A percentile compares a stretch with the other conserved stretches of the same genome.
Conservation (phyloP, 2,888 invertebrate genomes). For the Danaus chrysippus region DNA sequence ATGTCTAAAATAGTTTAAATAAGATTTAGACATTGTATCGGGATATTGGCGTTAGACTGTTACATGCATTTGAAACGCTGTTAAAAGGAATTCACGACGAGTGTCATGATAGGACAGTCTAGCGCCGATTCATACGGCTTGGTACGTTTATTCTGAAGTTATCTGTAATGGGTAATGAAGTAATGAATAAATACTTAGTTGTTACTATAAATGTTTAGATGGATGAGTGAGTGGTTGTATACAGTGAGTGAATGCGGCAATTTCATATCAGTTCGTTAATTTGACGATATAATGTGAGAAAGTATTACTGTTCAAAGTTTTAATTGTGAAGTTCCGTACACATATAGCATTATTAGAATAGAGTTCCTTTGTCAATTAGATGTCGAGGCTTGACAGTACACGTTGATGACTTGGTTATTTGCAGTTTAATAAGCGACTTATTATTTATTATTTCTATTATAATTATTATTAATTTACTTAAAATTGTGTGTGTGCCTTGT, state of each 20-base stretch:
- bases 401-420: slow-evolving; percentile 50
- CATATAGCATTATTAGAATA: slow-evolving; percentile 51
- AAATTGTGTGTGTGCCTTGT: slow-evolving; percentile 85
- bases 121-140: slow-evolving; percentile 61
- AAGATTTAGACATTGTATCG: slow-evolving; percentile 64
- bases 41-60: slow-evolving; percentile 70
- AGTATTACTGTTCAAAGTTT: slow-evolving; percentile 33
- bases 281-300: slow-evolving; percentile 38
- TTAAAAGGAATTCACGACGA: background rate
- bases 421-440: slow-evolving; percentile 64
- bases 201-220: slow-evolving; percentile 79
- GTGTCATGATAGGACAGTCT: slow-evolving; percentile 49
- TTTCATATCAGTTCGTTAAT: slow-evolving; percentile 62
- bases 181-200: slow-evolving; percentile 72
- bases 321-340: slow-evolving; percentile 35
- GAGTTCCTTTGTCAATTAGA: slow-evolving; percentile 57
- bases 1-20: slow-evolving; percentile 68
- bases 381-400: slow-evolving; percentile 44
- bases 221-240: slow-evolving; percentile 71
- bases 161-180: slow-evolving; percentile 68
- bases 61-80: slow-evolving; percentile 22
- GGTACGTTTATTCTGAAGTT: slow-evolving; percentile 61
- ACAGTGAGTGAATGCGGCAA: slow-evolving; percentile 71
- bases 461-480: slow-evolving; percentile 74
- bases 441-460: slow-evolving; percentile 68